A percentile compares a stretch with the other conserved stretches of the same genome.
These are phyloP conservation scores for Neoarius graeffei DNA, from an alignment of 2,113 vertebrate species.

Conservation along the genomic window DNA sequence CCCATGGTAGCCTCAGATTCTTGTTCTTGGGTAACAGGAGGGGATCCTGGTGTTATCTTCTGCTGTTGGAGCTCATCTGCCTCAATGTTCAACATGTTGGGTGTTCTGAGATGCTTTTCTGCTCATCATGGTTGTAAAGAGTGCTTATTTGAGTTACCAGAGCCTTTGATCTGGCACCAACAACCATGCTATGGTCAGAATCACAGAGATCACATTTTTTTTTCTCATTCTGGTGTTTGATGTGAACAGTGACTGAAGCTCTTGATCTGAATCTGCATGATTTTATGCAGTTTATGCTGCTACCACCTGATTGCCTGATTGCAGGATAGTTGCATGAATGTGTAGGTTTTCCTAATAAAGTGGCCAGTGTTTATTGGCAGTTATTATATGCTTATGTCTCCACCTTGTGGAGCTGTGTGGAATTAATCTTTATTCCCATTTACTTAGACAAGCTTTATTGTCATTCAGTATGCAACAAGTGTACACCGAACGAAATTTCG, in stretches of 20 bases:
- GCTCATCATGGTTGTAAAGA: not conserved
- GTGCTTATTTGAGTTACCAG: not conserved
- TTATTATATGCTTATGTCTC: slow-evolving; percentile 44
- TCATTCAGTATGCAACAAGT: no score
- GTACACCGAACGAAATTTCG: no score
- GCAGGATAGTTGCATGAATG: not conserved
- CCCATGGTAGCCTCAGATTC: not conserved
- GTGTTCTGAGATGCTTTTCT: not conserved
- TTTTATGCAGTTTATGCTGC: not conserved
- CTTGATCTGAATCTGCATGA: not conserved
- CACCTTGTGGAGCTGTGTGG: slow-evolving; percentile 55
- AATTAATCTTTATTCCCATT: not conserved
- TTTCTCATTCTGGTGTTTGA: not conserved
- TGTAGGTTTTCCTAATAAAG: not conserved
- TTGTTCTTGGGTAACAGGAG: not conserved
- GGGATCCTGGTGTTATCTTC: not conserved
- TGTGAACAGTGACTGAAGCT: not conserved
- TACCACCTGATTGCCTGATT: not conserved
- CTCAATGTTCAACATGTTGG: no score
- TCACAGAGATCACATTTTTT: not conserved
- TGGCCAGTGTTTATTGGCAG: not conserved
- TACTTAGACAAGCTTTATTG: no score
- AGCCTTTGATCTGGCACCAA: no score
- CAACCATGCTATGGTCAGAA: not conserved
- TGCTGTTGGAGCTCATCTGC: no score